Evolutionary conservation across 2,797 vertebrate species (phyloP).

Genomic region (Arnoldichthys spilopterus): DNA sequence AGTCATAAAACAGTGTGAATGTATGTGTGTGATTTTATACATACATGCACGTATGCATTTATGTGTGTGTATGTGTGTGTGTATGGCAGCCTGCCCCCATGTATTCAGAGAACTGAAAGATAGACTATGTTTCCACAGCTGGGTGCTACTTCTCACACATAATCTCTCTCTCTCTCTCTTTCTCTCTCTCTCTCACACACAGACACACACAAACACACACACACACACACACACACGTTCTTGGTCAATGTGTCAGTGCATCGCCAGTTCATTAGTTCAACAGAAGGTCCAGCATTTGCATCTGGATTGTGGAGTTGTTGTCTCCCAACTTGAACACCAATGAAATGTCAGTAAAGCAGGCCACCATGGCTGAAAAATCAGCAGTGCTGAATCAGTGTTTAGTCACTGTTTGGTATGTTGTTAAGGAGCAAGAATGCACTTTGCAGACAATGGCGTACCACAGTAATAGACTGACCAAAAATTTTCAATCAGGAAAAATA

Average conservation of each 20-base stretch:
- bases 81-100: constrained; percentile 13
- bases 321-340: background rate
- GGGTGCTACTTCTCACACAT: constrained; percentile 37
- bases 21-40: constrained; percentile 26
- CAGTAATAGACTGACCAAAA: background rate
- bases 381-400: too few species aligned
- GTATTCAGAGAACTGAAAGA: constrained; percentile 54
- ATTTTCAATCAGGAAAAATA: background rate
- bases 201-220: background rate
- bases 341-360: background rate
- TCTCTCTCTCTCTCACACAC: constrained; percentile 1
- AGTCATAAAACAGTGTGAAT: constrained; percentile 30
- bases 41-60: constrained; percentile 6
- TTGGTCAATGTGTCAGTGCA: background rate
- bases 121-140: constrained; percentile 59
- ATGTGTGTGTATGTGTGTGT: constrained; percentile 15
- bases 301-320: background rate
- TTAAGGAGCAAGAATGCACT: background rate
- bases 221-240: background rate
- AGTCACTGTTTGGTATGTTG: background rate
- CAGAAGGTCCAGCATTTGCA: background rate
- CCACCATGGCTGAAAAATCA: too few species aligned
- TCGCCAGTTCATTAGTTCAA: background rate
- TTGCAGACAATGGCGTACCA: background rate
- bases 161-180: too few species aligned